Conservation (phyloP, 37 sponge, comb jelly and placozoan species). For the Lycopodina hypogea region DNA sequence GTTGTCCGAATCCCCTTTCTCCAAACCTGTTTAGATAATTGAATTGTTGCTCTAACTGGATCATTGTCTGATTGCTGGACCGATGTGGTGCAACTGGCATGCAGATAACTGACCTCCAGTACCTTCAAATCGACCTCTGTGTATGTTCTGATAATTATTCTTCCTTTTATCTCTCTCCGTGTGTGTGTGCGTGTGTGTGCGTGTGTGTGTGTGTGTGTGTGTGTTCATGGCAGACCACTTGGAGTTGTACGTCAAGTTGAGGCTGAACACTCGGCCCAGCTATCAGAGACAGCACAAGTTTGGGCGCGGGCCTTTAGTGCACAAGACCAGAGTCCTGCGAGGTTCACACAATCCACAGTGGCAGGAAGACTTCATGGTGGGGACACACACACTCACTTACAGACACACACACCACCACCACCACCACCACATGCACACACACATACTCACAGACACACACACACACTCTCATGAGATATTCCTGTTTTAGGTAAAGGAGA, state of each 20-base stretch:
- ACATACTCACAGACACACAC: background rate
- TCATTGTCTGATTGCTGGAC: no score
- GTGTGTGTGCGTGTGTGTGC: background rate
- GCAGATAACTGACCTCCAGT: no score
- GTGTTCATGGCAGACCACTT: slow-evolving; percentile 32
- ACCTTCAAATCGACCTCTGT: no score
- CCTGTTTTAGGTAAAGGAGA: slow-evolving; percentile 48
- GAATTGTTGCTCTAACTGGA: no score
- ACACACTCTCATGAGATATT: background rate
- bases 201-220: background rate
- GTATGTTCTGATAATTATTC: no score
- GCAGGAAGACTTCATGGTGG: slow-evolving; percentile 49
- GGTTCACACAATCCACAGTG: slow-evolving; percentile 37
- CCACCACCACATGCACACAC: no score
- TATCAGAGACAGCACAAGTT: slow-evolving; percentile 46
- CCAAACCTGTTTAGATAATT: no score
- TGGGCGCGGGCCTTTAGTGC: slow-evolving; percentile 50
- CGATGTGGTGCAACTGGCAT: no score
- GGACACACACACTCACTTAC: background rate
- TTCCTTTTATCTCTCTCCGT: no score
- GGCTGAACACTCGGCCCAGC: slow-evolving; percentile 52
- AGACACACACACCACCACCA: background rate
- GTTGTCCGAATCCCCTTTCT: no score
- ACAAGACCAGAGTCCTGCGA: slow-evolving; percentile 39
- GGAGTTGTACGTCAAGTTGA: slow-evolving; percentile 53